phyloP scores from a whole-genome alignment of 2,888 invertebrate genomes.

The Plusia festucae region DNA sequence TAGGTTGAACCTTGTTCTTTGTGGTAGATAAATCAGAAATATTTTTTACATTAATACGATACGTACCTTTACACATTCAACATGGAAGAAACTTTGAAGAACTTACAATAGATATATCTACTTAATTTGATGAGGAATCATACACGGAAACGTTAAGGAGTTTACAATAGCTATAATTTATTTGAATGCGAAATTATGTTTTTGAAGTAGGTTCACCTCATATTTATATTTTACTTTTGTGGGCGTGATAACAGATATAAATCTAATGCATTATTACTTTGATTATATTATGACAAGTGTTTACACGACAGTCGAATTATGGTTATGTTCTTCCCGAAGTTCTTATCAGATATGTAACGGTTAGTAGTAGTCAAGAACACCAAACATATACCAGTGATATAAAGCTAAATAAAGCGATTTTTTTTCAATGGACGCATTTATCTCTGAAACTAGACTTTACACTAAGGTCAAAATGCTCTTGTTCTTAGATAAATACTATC shows the following conservation, averaged over 20 bases:
- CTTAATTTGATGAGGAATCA: neutral
- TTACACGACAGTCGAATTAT: too few relatives aligned
- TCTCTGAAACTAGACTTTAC: too few relatives aligned
- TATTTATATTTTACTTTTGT: neutral
- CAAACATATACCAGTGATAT: too few relatives aligned
- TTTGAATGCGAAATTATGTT: neutral
- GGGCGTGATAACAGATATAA: conserved; percentile 1
- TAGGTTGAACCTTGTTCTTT: conserved; percentile 47
- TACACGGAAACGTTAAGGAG: neutral
- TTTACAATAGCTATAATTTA: conserved; percentile 10
- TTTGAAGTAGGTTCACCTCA: neutral
- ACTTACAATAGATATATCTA: neutral
- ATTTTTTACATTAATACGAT: conserved; percentile 29
- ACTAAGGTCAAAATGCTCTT: too few relatives aligned
- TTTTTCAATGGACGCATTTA: too few relatives aligned
- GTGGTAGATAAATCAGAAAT: conserved; percentile 20
- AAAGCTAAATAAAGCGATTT: too few relatives aligned
- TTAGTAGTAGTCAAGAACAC: too few relatives aligned
- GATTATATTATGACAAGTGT: neutral
- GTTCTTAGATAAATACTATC: too few relatives aligned
- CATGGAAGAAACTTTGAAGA: neutral
- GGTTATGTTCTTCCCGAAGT: neutral
- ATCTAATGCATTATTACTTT: neutral
- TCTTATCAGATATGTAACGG: neutral
- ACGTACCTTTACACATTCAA: neutral